Evolutionary conservation across 2,797 vertebrate genomes (phyloP), one percentile per base, ranked within the genome.

Genomic region (Selene dorsalis): DNA sequence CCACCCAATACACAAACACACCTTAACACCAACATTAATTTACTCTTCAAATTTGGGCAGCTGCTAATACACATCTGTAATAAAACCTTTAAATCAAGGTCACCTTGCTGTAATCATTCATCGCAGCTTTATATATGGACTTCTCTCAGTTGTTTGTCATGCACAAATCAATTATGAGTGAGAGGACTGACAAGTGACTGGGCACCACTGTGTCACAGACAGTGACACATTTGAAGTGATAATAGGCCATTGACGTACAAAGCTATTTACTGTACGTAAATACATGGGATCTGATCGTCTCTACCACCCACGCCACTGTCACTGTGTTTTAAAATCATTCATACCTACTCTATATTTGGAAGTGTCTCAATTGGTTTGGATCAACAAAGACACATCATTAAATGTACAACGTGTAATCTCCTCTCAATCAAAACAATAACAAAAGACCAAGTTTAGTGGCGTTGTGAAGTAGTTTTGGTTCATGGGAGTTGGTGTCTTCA

Each of bases 181-280:
- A 64, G 13, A 26, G 32, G 17, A 11, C 1, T 74, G 52, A 63
- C 26, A 63, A 26, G 69, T 64, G 67, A 45, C 18, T 3, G 1
- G 20, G 3, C 26, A 30, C 17, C n/a, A 28, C 39, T 60, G 38
- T 47, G 41, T 70, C 57, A 28, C 48, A 61, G 2, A 22, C 39
- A 68, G 38, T 79, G 62, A 62, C 66, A 60, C 71, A 68, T 55
- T 28, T 30, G 47, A 64, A 17, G 30, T 78, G 58, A 28, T 55
- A 57, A 55, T 50, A 47, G 60, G 32, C 6, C 16, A 8, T 3
- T 75, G 72, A 84, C 55, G 59, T 48, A 50, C 58, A 65, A 2
- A 2, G 9, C 70, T 62, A 43, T 60, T 32, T 57, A 4, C 18
- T 58, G 24, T 35, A 53, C 0, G 3, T 50, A 14, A 11, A 60